A percentile compares a stretch with the other conserved stretches of the same genome.
Conservation (phyloP, 1,140 invertebrate genomes). For the Mya arenaria region DNA sequence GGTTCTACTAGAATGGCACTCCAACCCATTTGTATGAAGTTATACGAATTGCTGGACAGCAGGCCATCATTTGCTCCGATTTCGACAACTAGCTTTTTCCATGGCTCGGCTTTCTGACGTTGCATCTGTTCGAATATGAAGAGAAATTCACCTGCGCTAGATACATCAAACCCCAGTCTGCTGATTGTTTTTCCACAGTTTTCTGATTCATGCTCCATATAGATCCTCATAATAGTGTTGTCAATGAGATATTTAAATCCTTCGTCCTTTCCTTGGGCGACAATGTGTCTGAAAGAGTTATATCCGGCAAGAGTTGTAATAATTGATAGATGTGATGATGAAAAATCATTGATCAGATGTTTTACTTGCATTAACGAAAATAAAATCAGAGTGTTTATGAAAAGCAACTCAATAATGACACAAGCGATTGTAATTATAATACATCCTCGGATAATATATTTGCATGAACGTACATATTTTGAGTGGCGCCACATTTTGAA, state of each 20-base stretch:
- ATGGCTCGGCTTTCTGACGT: slow-evolving; percentile 43
- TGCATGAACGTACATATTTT: too few relatives aligned
- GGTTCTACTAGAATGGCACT: slow-evolving; percentile 75
- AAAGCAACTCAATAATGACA: too few relatives aligned
- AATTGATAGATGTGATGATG: too few relatives aligned
- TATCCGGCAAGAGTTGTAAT: too few relatives aligned
- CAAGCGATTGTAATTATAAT: too few relatives aligned
- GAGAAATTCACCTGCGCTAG: slow-evolving; percentile 66
- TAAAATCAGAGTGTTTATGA: too few relatives aligned
- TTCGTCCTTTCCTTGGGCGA: slow-evolving; percentile 67
- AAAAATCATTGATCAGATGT: too few relatives aligned
- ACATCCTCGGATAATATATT: too few relatives aligned
- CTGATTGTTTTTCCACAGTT: slow-evolving; percentile 38
- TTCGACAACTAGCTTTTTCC: slow-evolving; percentile 68
- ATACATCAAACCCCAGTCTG: slow-evolving; percentile 70
- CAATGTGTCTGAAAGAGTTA: too few relatives aligned
- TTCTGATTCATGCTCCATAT: slow-evolving; percentile 61
- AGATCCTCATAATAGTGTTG: slow-evolving; percentile 61
- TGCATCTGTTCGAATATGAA: slow-evolving; percentile 66
- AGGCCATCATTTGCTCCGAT: slow-evolving; percentile 78
- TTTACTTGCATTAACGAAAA: too few relatives aligned
- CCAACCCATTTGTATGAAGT: slow-evolving; percentile 77
- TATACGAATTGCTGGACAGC: slow-evolving; percentile 75
- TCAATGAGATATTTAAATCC: slow-evolving; percentile 60
- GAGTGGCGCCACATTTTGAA: too few relatives aligned